Conservation (phyloP, 2,888 invertebrate species). For the Dasysyrphus albostriatus region DNA sequence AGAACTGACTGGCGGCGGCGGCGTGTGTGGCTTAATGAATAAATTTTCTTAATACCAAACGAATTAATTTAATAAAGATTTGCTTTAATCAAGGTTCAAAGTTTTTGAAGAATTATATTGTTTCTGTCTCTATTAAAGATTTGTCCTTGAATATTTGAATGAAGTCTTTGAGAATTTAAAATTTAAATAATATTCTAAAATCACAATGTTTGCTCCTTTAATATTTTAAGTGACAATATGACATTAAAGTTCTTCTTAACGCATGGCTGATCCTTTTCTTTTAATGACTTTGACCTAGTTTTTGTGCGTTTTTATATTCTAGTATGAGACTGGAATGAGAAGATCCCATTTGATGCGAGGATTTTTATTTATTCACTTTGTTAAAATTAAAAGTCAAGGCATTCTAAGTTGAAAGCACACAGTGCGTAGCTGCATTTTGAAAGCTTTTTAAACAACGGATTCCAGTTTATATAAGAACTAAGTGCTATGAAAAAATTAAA, state of each 20-base stretch:
- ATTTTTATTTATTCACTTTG: conserved; percentile 14
- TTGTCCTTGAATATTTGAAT: neutral
- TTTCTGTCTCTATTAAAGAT: neutral
- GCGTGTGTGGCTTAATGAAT: conserved; percentile 21
- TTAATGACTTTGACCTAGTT: conserved; percentile 31
- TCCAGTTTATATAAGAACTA: neutral
- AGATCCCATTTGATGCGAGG: neutral
- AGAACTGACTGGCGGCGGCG: too few species aligned
- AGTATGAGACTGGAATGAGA: neutral
- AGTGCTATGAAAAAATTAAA: neutral
- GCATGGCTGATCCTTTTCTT: neutral
- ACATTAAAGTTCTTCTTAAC: neutral
- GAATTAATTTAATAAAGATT: conserved; percentile 26
- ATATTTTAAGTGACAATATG: neutral
- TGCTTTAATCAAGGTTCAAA: conserved; percentile 5
- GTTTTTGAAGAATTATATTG: neutral
- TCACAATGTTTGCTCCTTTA: neutral
- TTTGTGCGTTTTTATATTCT: neutral
- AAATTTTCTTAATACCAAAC: conserved; percentile 5
- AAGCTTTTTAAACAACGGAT: conserved; percentile 13
- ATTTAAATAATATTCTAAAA: too few species aligned
- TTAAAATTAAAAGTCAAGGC: neutral
- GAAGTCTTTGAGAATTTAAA: too few species aligned
- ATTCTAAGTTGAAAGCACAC: neutral
- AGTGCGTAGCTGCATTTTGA: conserved; percentile 7